Evolutionary conservation across 1,140 invertebrate genomes (phyloP).

Genomic region (Gonatopus flavifemur): DNA sequence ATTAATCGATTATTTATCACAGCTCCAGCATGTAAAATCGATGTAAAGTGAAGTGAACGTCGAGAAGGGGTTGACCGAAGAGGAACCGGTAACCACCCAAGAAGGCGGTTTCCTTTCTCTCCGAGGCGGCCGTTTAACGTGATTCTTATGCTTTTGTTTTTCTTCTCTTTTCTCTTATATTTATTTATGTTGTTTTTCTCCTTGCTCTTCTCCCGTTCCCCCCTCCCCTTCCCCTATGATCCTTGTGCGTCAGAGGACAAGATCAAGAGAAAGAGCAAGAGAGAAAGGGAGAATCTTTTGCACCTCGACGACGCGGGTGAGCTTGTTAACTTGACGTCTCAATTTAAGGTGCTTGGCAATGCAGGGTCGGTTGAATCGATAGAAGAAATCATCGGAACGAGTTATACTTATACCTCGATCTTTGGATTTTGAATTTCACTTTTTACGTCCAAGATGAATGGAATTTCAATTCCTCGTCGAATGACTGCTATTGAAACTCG

Average conservation of each 20-base stretch:
- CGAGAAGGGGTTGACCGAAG: conserved; percentile 24
- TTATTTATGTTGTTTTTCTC: no score
- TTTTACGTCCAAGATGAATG: no score
- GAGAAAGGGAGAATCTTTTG: conserved; percentile 25
- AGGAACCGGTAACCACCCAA: conserved; percentile 52
- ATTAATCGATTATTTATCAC: no score
- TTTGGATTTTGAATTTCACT: no score
- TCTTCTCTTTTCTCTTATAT: conserved; percentile 6
- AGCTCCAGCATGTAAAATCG: no score
- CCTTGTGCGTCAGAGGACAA: conserved; percentile 3
- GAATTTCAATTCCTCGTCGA: no score
- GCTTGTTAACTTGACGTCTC: conserved; percentile 47
- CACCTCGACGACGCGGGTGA: conserved; percentile 32
- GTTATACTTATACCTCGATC: no score
- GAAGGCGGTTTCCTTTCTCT: conserved; percentile 50
- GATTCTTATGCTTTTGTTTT: conserved; percentile 11
- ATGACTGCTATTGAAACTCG: no score
- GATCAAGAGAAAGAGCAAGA: conserved; percentile 9
- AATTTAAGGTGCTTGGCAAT: conserved; percentile 36
- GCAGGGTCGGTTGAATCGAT: conserved; percentile 18
- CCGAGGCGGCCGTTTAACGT: conserved; percentile 36
- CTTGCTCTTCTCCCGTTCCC: conserved; percentile 10
- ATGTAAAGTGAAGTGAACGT: neutral
- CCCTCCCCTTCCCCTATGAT: conserved; percentile 2
- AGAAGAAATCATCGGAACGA: no score